These are phyloP conservation scores for Wiebesia pumilae DNA, from an alignment of 1,140 invertebrate species.

Conservation along the genomic window DNA sequence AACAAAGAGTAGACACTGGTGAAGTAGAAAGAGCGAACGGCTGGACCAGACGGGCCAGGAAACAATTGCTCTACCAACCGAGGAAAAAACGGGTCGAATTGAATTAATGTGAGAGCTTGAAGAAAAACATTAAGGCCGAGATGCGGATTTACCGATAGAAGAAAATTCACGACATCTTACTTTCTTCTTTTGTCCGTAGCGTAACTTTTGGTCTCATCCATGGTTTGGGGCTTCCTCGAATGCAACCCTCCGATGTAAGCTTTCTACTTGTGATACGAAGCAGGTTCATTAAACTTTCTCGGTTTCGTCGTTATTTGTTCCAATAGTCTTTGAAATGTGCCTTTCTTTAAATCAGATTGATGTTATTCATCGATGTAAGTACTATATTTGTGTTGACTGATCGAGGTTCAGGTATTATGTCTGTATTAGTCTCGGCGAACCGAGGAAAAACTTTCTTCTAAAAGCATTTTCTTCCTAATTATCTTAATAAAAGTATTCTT, in stretches of 20 bases:
- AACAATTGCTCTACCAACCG: conserved; percentile 52
- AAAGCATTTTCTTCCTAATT: not conserved
- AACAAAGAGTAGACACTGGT: conserved; percentile 3
- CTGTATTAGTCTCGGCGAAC: not conserved
- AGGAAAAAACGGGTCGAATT: conserved; percentile 58
- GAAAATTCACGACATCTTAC: not conserved
- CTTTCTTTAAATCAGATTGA: not conserved
- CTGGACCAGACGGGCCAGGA: conserved; percentile 46
- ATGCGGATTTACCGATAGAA: conserved; percentile 54
- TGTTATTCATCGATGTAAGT: not conserved
- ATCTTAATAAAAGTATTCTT: not conserved
- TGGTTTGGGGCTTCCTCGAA: not conserved
- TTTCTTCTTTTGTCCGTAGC: not conserved
- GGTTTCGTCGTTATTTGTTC: not conserved
- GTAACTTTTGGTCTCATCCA: not conserved
- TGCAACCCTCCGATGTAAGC: conserved; percentile 2
- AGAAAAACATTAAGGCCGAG: conserved; percentile 60
- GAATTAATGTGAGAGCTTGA: conserved; percentile 62
- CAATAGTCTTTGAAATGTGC: not conserved
- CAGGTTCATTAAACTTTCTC: not conserved
- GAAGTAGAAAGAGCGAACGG: conserved; percentile 4
- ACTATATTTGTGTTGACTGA: not conserved
- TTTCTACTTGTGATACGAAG: conserved; percentile 15
- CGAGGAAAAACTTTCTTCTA: not conserved
- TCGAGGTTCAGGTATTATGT: not conserved